phyloP scores from a whole-genome alignment of 2,113 vertebrate genomes.

The Ceratotherium simum region DNA sequence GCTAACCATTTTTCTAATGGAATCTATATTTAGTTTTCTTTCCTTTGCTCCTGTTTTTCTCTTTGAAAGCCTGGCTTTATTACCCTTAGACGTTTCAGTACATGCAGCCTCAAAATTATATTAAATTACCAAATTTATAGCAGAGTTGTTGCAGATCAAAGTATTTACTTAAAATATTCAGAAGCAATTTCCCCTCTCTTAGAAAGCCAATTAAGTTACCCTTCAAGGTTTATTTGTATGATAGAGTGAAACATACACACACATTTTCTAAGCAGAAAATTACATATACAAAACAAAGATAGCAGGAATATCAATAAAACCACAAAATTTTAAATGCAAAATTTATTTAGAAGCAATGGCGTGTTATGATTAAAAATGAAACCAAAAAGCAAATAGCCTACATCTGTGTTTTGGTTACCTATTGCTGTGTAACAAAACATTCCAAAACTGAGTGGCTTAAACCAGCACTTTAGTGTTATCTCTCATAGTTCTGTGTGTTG shows the following conservation, averaged over 20 bases:
- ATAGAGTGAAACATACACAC: not conserved
- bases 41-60: not conserved
- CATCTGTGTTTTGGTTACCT: not conserved
- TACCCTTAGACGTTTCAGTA: not conserved
- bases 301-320: slow-evolving; percentile 3
- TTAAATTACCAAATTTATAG: not conserved
- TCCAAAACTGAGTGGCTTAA: not conserved
- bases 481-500: not conserved
- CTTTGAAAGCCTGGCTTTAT: slow-evolving; percentile 18
- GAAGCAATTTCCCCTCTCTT: not conserved
- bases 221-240: not conserved
- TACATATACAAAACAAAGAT: slow-evolving; percentile 2
- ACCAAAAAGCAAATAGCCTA: not conserved
- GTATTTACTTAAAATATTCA: slow-evolving; percentile 46
- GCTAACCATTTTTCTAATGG: slow-evolving; percentile 13
- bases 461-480: not conserved
- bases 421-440: not conserved
- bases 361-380: slow-evolving; percentile 12
- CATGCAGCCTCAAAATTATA: not conserved
- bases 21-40: not conserved
- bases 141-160: slow-evolving; percentile 43
- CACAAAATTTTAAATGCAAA: not conserved
- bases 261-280: not conserved
- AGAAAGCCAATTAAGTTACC: not conserved
- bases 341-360: not conserved